Evolutionary conservation across 1,140 invertebrate genomes (phyloP).

Genomic region (Monomorium pharaonis): DNA sequence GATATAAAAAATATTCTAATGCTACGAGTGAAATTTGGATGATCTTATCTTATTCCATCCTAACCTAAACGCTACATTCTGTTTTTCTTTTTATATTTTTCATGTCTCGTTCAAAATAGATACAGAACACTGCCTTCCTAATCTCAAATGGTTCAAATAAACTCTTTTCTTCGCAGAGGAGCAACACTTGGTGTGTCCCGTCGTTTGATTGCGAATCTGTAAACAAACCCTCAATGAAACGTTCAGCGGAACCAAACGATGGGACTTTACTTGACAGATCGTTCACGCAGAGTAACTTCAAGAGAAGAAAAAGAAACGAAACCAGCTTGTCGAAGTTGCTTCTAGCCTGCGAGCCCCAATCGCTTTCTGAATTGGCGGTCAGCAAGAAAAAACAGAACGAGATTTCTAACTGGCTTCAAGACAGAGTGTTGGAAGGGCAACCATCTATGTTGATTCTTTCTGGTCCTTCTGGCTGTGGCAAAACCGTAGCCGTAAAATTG

Average conservation of each 20-base stretch:
- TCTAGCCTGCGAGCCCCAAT: conserved; percentile 78
- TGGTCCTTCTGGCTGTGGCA: conserved; percentile 90
- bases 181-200: conserved; percentile 58
- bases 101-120: neutral
- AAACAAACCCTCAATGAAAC: neutral
- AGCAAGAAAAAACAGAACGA: conserved; percentile 82
- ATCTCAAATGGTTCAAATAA: neutral
- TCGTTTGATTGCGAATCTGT: conserved; percentile 52
- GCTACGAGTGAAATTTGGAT: neutral
- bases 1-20: neutral
- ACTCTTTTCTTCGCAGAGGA: conserved; percentile 27
- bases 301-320: conserved; percentile 57
- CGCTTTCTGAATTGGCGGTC: conserved; percentile 75
- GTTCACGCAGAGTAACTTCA: neutral
- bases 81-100: neutral
- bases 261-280: neutral
- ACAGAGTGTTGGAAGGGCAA: conserved; percentile 76
- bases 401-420: conserved; percentile 77
- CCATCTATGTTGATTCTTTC: conserved; percentile 88
- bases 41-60: neutral
- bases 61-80: neutral
- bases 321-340: conserved; percentile 75
- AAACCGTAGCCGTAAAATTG: conserved; percentile 87
- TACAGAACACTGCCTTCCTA: neutral
- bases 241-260: neutral